Evolutionary conservation across 2,888 invertebrate genomes (phyloP).

Genomic region (Archaeoteleia sp.): DNA sequence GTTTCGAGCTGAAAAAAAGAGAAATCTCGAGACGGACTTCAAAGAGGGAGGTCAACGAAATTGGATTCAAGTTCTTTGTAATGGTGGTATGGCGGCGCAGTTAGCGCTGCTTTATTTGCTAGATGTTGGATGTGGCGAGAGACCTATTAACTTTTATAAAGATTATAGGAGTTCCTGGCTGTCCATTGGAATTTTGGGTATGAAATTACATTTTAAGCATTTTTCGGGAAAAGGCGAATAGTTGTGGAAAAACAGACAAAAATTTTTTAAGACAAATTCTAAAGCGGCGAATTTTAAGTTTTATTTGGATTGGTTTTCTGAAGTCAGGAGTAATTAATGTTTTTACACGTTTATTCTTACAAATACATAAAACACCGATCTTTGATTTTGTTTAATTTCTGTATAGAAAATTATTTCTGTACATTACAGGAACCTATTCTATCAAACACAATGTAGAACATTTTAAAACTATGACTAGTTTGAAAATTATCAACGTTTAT

Average conservation of each 20-base stretch:
- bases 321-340: too few species aligned
- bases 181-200: conserved; percentile 86
- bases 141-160: conserved; percentile 84
- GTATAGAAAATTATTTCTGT: too few species aligned
- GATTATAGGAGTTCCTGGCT: conserved; percentile 89
- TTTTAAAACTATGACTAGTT: too few species aligned
- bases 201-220: conserved; percentile 33
- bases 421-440: too few species aligned
- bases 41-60: conserved; percentile 91
- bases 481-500: too few species aligned
- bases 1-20: conserved; percentile 81
- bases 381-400: too few species aligned
- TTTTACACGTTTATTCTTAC: too few species aligned
- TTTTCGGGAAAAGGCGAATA: neutral
- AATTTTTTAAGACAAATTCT: too few species aligned
- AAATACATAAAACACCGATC: too few species aligned
- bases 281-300: too few species aligned
- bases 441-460: too few species aligned
- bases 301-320: too few species aligned
- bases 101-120: conserved; percentile 85
- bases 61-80: conserved; percentile 93
- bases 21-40: conserved; percentile 84
- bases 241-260: neutral
- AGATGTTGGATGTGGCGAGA: conserved; percentile 87
- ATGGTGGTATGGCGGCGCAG: conserved; percentile 90